Evolutionary conservation across 1,140 invertebrate genomes (phyloP).

Genomic region (Bemisia tabaci): DNA sequence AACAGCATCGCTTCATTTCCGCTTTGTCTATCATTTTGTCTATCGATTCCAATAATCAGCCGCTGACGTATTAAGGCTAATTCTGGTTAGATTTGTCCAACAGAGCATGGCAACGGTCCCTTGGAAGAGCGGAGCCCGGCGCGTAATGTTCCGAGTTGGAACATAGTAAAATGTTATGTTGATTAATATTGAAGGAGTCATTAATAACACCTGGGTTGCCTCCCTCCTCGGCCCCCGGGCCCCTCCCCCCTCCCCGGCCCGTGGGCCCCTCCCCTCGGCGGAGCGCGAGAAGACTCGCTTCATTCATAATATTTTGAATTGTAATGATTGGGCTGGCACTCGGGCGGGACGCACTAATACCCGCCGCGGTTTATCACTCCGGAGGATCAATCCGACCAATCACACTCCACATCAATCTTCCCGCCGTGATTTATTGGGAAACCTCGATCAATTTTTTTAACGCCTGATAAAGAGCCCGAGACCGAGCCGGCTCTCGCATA

Average conservation of each 20-base stretch:
- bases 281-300: background rate
- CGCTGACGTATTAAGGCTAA: no score
- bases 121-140: no score
- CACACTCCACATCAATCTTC: background rate
- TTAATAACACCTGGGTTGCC: background rate
- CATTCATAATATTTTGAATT: background rate
- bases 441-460: background rate
- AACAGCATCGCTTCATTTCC: no score
- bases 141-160: background rate
- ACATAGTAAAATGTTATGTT: background rate
- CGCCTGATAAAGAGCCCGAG: no score
- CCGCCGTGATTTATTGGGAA: background rate
- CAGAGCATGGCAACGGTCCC: no score
- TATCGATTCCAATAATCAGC: no score
- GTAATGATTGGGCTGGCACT: background rate
- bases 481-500: no score
- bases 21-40: no score
- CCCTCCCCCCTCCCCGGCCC: conserved; percentile 1
- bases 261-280: background rate
- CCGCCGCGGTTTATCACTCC: background rate
- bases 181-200: background rate
- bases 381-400: background rate
- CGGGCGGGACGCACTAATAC: background rate
- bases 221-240: background rate
- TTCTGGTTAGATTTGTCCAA: no score